phyloP scores from a whole-genome alignment of 2,113 vertebrate genomes.

The Trematomus loennbergii region DNA sequence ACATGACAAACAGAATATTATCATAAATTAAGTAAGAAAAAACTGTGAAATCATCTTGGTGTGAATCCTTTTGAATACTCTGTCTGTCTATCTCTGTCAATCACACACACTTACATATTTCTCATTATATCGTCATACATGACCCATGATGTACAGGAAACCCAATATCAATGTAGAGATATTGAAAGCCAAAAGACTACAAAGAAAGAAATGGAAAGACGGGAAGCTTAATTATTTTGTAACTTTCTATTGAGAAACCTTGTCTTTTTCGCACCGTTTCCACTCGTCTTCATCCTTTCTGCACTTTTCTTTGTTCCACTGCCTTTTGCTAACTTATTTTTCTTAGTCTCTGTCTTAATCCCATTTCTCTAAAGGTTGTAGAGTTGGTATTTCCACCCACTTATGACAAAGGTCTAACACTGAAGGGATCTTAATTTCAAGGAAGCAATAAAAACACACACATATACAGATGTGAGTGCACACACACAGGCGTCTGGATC shows the following conservation, averaged over 20 bases:
- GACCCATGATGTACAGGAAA: neutral
- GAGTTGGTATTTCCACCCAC: slow-evolving; percentile 47
- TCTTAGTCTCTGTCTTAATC: slow-evolving; percentile 45
- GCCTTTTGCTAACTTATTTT: neutral
- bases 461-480: slow-evolving; percentile 1
- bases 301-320: neutral
- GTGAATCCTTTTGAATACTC: neutral
- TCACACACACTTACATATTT: neutral
- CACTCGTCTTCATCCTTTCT: neutral
- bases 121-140: slow-evolving; percentile 28
- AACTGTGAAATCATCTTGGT: slow-evolving; percentile 13
- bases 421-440: slow-evolving; percentile 50
- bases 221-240: neutral
- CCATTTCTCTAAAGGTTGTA: slow-evolving; percentile 26
- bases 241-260: neutral
- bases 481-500: slow-evolving; percentile 13
- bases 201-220: slow-evolving; percentile 5
- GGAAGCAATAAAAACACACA: slow-evolving; percentile 22
- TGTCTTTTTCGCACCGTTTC: neutral
- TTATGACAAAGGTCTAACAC: slow-evolving; percentile 56
- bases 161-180: neutral
- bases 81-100: neutral
- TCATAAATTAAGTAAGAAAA: slow-evolving; percentile 23
- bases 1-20: slow-evolving; percentile 29
- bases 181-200: neutral